A percentile compares a stretch with the other conserved stretches of the same genome.
Evolutionary conservation across 2,888 invertebrate genomes (phyloP).

Genomic region (Sisyra terminalis): DNA sequence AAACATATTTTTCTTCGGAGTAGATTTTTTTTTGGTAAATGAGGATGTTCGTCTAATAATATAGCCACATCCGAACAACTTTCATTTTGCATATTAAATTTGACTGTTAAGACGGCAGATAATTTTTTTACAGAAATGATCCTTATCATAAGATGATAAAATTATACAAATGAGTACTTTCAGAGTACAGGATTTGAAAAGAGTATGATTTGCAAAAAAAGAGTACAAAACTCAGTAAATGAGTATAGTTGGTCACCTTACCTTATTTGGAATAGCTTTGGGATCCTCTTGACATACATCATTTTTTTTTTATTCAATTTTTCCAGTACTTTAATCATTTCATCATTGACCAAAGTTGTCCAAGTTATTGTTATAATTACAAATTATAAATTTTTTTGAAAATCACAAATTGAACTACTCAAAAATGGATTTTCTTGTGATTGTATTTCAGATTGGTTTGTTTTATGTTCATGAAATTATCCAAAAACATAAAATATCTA

Average conservation of each 20-base stretch:
- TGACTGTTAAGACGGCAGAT: constrained; percentile 12
- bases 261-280: no score
- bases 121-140: constrained; percentile 12
- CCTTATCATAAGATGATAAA: constrained; percentile 8
- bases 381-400: no score
- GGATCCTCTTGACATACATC: no score
- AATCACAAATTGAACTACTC: no score
- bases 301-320: no score
- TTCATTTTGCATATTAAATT: constrained; percentile 12
- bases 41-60: constrained; percentile 13
- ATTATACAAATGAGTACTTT: constrained; percentile 1
- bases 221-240: neutral
- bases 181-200: constrained; percentile 7
- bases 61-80: constrained; percentile 12
- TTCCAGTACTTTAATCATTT: no score
- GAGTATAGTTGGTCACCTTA: neutral
- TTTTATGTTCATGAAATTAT: no score
- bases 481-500: no score
- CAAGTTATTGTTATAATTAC: no score
- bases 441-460: no score
- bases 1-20: constrained; percentile 12
- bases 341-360: no score
- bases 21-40: constrained; percentile 14
- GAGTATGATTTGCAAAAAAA: neutral
- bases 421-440: no score